Conservation (phyloP, 2,113 vertebrate genomes). For the Elanus axillaris region DNA sequence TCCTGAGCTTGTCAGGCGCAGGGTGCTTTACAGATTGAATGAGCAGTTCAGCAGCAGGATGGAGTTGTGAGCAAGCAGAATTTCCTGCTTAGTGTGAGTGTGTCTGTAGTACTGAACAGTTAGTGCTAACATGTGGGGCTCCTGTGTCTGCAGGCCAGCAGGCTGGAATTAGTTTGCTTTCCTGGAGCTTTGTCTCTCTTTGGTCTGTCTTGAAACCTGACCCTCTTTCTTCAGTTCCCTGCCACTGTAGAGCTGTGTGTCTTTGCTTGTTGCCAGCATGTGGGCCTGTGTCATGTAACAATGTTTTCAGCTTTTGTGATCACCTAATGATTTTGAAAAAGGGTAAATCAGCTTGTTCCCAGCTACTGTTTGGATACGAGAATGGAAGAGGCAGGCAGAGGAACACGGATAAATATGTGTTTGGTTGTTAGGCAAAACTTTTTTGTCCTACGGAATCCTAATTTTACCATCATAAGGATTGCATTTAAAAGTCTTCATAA, state of each 20-base stretch:
- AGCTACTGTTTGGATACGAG: background rate
- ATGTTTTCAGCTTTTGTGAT: background rate
- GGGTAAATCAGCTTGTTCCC: background rate
- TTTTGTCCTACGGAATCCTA: background rate
- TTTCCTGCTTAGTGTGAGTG: background rate
- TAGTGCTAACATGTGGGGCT: rapidly evolving
- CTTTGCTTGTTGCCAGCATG: background rate
- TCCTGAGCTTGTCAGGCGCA: background rate
- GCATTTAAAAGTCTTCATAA: background rate
- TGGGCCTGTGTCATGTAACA: background rate
- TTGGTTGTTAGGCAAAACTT: background rate
- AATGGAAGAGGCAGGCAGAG: background rate
- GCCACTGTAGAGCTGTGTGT: background rate
- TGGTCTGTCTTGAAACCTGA: background rate
- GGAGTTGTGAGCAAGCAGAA: background rate
- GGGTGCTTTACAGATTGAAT: background rate
- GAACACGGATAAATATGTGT: background rate
- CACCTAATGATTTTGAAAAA: background rate
- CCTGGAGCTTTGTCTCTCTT: background rate
- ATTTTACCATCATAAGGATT: background rate
- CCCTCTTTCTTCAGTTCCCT: background rate
- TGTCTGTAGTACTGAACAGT: too few relatives aligned
- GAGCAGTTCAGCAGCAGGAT: background rate
- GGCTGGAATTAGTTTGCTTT: background rate
- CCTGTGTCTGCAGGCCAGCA: too few relatives aligned